Percentiles rank a stretch among this genome's conserved stretches.
Evolutionary conservation across 2,888 invertebrate species (phyloP).

Genomic region (Sarcophaga carnaria): DNA sequence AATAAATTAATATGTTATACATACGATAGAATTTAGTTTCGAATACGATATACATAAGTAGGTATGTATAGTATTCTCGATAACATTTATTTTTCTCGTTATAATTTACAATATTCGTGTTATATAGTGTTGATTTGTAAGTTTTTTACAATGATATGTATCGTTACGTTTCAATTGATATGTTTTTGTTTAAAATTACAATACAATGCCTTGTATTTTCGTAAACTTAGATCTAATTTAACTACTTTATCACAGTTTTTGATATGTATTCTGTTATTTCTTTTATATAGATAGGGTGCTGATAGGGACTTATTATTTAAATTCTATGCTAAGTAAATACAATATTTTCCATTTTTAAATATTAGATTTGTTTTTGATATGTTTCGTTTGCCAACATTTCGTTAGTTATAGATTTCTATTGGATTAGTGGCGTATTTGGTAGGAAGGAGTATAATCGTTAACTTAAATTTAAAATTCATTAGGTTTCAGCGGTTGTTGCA

Average conservation of each 20-base stretch:
- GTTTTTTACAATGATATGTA: constrained; percentile 59
- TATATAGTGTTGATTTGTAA: constrained; percentile 14
- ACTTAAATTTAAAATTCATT: constrained; percentile 77
- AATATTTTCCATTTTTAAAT: constrained; percentile 31
- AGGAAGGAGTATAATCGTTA: neutral
- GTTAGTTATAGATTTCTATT: constrained; percentile 4
- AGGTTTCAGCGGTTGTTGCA: constrained; percentile 76
- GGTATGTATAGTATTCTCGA: neutral
- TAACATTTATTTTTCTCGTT: neutral
- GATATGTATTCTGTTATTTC: constrained; percentile 49
- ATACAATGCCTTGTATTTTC: constrained; percentile 3
- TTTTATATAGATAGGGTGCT: neutral
- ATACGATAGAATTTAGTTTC: too few relatives aligned
- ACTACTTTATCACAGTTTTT: constrained; percentile 69
- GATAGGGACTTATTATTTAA: neutral
- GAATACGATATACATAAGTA: too few relatives aligned
- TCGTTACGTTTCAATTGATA: constrained; percentile 51
- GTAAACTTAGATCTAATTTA: constrained; percentile 58
- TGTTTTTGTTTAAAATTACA: constrained; percentile 19
- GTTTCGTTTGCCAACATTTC: constrained; percentile 60
- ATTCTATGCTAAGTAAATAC: constrained; percentile 42
- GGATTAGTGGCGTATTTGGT: neutral
- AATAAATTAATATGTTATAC: too few relatives aligned
- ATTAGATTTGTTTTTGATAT: constrained; percentile 64
- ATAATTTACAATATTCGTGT: constrained; percentile 15